These are phyloP conservation scores for Castor canadensis DNA, from an alignment of 2,113 vertebrate genomes.

Conservation along the genomic window DNA sequence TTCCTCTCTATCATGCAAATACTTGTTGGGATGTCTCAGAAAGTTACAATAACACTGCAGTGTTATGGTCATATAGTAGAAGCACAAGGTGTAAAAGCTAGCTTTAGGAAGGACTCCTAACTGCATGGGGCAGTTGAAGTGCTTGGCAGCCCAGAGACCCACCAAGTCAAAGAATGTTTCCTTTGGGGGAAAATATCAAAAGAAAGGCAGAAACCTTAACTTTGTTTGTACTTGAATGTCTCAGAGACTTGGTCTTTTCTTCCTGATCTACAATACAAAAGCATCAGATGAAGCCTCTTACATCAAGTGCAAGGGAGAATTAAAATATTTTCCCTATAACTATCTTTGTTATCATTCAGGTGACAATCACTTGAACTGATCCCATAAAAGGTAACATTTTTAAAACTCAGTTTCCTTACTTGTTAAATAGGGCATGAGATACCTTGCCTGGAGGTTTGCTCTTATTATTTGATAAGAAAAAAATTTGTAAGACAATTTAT, in stretches of 20 bases:
- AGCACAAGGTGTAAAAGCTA: not conserved
- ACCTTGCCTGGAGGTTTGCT: not conserved
- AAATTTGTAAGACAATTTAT: not conserved
- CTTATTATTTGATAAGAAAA: not conserved
- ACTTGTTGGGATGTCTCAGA: not conserved
- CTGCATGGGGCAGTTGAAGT: not conserved
- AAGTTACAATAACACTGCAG: not conserved
- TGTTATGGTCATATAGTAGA: not conserved
- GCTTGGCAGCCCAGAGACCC: too few species aligned
- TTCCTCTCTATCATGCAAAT: not conserved
- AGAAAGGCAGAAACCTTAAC: not conserved
- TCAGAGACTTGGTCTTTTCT: not conserved
- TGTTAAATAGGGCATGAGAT: not conserved
- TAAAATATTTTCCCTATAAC: not conserved
- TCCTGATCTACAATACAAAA: not conserved
- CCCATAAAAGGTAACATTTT: not conserved
- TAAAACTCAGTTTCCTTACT: not conserved
- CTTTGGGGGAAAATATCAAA: not conserved
- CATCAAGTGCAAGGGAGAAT: not conserved
- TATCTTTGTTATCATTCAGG: not conserved
- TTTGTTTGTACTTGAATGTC: not conserved
- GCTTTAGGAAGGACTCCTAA: not conserved
- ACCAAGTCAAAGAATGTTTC: too few species aligned
- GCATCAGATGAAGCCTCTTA: not conserved
- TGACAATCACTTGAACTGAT: not conserved